Evolutionary conservation across 2,113 vertebrate species (phyloP), one percentile per base, ranked within the genome.

Genomic region (Platysteira castanea): DNA sequence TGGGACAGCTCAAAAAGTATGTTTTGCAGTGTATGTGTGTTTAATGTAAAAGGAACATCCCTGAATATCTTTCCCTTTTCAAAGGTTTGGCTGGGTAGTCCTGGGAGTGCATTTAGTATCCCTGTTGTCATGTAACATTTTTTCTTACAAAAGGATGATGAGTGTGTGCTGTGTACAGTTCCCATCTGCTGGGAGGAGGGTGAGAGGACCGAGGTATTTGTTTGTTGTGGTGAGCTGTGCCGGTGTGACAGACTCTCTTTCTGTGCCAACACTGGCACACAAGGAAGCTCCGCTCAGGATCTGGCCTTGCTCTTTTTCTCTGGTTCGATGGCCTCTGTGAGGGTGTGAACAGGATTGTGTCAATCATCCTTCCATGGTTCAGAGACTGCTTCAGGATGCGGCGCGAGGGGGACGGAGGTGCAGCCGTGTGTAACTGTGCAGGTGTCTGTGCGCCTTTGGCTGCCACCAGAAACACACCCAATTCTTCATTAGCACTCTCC

Each of bases 141-240:
- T 90, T 95, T 44, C 83, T 68, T 73, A 44, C 70, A 79, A 76
- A 94, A 57, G 70, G 49, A 14, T 69, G 87, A 65, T 61, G 89
- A 31, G 65, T 85, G 35, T 68, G 53, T n/a, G 6, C 69, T 69
- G 67, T 7, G 2, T 67, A 21, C 74, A 67, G 65, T 31, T 95
- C 87, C 84, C 57, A 50, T 93, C 91, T 93, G 91, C 89, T 79
- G 81, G 86, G 68, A 84, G 82, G 74, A 73, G 77, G 57, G 75
- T 86, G 94, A 68, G 71, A 91, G 88, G 82, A 61, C 54, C 0
- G 3, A 82, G 67, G 63, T 80, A 83, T 91, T 97, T 61, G 70
- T 94, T 95, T 96, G 77, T 94, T 95, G 87, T 84, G 80, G 37
- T 95, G 84, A 73, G 78, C 52, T 23, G 2, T 7, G n/a, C 57